Percentiles rank a stretch among this genome's conserved stretches.
Evolutionary conservation across 2,113 vertebrate genomes (phyloP).

Genomic region (Misgurnus anguillicaudatus): DNA sequence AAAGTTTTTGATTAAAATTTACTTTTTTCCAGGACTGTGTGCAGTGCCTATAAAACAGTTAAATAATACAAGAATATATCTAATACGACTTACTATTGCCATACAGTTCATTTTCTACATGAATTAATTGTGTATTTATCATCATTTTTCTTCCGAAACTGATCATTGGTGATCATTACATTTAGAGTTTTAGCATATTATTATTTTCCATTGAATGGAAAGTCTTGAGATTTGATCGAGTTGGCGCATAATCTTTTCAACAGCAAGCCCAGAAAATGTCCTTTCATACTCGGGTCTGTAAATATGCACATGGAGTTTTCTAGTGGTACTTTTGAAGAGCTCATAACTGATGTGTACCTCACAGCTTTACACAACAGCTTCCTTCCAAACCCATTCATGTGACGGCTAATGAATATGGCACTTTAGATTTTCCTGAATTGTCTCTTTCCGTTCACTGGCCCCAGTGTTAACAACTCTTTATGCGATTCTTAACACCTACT

Average conservation of each 20-base stretch:
- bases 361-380: conserved; percentile 38
- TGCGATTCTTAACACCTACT: conserved; percentile 58
- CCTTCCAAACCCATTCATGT: conserved; percentile 42
- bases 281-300: conserved; percentile 8
- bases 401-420: conserved; percentile 56
- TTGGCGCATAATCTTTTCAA: conserved; percentile 17
- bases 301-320: conserved; percentile 30
- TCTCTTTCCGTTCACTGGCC: conserved; percentile 55
- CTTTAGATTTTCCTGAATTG: conserved; percentile 56
- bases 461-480: conserved; percentile 58
- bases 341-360: conserved; percentile 39
- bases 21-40: no score
- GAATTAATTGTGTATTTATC: no score
- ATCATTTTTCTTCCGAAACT: no score
- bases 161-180: neutral
- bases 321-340: conserved; percentile 29
- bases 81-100: no score
- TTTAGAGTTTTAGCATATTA: neutral
- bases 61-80: no score
- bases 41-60: no score
- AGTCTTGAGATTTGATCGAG: conserved; percentile 15
- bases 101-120: no score
- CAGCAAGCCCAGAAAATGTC: conserved; percentile 10
- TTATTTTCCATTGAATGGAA: conserved; percentile 2
- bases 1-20: no score